Percentiles rank a stretch among this genome's conserved stretches.
phyloP scores from a whole-genome alignment of 2,113 vertebrate genomes.

The Tretioscincus oriximinensis region DNA sequence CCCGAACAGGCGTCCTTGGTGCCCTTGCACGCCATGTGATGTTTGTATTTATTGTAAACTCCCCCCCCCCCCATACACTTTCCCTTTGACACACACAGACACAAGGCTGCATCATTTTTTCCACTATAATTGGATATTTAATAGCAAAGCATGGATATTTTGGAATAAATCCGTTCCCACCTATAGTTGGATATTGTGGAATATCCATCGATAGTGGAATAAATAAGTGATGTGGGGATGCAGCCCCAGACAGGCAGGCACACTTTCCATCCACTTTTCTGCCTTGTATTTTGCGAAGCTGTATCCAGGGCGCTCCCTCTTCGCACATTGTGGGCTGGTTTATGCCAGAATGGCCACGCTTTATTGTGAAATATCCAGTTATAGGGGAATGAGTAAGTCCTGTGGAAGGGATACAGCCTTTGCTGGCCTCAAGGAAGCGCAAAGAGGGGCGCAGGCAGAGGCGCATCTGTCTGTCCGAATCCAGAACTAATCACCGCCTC shows the following conservation, averaged over 20 bases:
- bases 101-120: too few relatives aligned
- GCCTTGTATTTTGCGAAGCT: slow-evolving; percentile 13
- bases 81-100: too few relatives aligned
- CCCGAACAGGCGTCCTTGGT: too few relatives aligned
- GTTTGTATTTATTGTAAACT: slow-evolving; percentile 2
- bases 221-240: too few relatives aligned
- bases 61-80: slow-evolving; percentile 16
- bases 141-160: too few relatives aligned
- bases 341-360: not conserved
- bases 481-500: slow-evolving; percentile 18
- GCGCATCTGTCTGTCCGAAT: not conserved
- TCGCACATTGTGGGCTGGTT: not conserved
- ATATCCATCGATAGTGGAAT: too few relatives aligned
- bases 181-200: too few relatives aligned
- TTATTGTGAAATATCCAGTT: too few relatives aligned
- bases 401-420: not conserved
- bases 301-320: not conserved
- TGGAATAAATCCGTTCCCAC: too few relatives aligned
- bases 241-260: not conserved
- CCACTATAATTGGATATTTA: too few relatives aligned
- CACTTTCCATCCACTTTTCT: not conserved
- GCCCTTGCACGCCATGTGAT: slow-evolving; percentile 20
- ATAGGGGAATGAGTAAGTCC: too few relatives aligned
- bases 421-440: not conserved
- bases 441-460: not conserved